Conservation (phyloP, 2,113 vertebrate species). For the Ceyx melanurus region DNA sequence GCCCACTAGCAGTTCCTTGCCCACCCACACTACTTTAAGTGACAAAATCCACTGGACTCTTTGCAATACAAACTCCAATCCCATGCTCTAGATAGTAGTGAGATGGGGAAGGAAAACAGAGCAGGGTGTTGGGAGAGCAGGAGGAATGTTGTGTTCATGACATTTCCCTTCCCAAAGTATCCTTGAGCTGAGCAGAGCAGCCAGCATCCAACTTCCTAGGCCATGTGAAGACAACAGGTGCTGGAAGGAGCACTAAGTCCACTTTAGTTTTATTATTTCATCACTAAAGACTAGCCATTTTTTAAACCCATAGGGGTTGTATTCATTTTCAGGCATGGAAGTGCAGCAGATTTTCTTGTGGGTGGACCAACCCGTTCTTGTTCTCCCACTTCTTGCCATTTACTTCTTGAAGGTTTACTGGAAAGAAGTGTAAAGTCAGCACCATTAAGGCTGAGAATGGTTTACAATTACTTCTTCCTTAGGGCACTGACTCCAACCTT, state of each 20-base stretch:
- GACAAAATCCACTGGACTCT: background rate
- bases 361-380: background rate
- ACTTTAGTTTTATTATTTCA: background rate
- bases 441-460: background rate
- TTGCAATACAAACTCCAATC: background rate
- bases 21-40: background rate
- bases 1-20: background rate
- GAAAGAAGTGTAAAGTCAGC: background rate
- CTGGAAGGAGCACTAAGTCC: background rate
- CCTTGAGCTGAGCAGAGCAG: background rate
- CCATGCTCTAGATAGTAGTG: background rate
- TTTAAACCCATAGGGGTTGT: constrained; percentile 1
- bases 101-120: background rate
- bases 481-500: background rate
- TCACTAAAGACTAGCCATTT: constrained; percentile 33
- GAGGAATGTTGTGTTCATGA: background rate
- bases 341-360: constrained; percentile 33
- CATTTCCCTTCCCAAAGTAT: background rate
- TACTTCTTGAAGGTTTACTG: background rate
- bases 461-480: background rate
- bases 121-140: background rate
- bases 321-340: background rate
- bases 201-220: background rate
- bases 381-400: constrained; percentile 4
- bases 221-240: background rate